These are phyloP conservation scores for Paracanthobrama guichenoti DNA, from an alignment of 2,113 vertebrate species.

Conservation along the genomic window DNA sequence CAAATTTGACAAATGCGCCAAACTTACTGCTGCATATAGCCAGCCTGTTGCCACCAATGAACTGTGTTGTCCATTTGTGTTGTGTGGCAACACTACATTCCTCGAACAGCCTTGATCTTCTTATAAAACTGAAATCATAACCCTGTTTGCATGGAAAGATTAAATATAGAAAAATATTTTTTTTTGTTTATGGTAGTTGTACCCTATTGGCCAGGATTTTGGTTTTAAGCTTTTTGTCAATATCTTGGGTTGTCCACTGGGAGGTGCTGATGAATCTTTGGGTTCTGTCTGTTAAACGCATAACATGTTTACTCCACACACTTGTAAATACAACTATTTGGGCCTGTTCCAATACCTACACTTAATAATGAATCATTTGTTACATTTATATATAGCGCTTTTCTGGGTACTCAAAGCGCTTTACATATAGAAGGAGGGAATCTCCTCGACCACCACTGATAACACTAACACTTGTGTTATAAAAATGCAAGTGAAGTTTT, in stretches of 20 bases:
- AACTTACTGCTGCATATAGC: constrained; percentile 74
- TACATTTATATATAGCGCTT: no score
- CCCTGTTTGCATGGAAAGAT: constrained; percentile 65
- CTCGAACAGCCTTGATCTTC: constrained; percentile 72
- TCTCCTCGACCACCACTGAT: no score
- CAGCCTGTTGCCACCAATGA: constrained; percentile 66
- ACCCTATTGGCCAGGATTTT: background rate
- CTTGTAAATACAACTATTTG: background rate
- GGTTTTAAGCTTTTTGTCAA: background rate
- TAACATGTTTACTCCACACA: no score
- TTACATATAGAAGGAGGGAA: no score
- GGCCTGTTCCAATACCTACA: background rate
- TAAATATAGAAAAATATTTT: background rate
- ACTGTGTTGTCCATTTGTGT: constrained; percentile 68
- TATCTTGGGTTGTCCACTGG: constrained; percentile 34
- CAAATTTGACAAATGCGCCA: background rate
- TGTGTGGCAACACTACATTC: constrained; percentile 61
- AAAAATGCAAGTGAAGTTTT: background rate
- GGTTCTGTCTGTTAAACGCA: background rate
- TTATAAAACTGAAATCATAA: constrained; percentile 76
- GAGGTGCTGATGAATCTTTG: constrained; percentile 26
- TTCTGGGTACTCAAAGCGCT: no score
- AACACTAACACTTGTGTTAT: no score
- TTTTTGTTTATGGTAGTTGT: background rate
- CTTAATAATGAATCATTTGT: no score